phyloP scores from a whole-genome alignment of 2,113 vertebrate species.

The Chionis minor region DNA sequence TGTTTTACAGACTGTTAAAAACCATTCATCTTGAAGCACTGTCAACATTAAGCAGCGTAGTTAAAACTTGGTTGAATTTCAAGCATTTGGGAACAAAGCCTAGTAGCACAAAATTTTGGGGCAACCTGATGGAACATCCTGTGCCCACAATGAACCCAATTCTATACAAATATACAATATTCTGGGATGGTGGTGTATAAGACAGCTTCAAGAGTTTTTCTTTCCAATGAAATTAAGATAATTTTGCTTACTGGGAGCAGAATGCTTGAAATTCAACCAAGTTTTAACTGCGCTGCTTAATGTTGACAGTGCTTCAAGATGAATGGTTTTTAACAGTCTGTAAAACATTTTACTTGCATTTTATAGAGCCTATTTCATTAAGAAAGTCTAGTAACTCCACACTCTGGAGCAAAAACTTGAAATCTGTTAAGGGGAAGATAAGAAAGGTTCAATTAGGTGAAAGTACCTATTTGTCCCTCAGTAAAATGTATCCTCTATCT shows the following conservation, averaged over 20 bases:
- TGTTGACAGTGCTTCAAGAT: background rate
- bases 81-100: background rate
- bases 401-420: background rate
- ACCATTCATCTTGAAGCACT: background rate
- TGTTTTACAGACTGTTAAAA: background rate
- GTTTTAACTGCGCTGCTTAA: background rate
- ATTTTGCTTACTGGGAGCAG: background rate
- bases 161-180: background rate
- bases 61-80: background rate
- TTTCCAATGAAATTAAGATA: background rate
- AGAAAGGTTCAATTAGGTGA: background rate
- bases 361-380: background rate
- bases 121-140: background rate
- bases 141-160: background rate
- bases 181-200: background rate
- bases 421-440: background rate
- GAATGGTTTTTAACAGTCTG: background rate
- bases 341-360: background rate
- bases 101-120: background rate
- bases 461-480: background rate
- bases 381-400: background rate
- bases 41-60: background rate
- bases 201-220: background rate
- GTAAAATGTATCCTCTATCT: background rate
- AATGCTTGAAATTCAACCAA: background rate